Percentiles rank a stretch among this genome's conserved stretches.
These are phyloP conservation scores for Chinchilla lanigera DNA, from an alignment of 2,113 vertebrate genomes.

Conservation along the genomic window DNA sequence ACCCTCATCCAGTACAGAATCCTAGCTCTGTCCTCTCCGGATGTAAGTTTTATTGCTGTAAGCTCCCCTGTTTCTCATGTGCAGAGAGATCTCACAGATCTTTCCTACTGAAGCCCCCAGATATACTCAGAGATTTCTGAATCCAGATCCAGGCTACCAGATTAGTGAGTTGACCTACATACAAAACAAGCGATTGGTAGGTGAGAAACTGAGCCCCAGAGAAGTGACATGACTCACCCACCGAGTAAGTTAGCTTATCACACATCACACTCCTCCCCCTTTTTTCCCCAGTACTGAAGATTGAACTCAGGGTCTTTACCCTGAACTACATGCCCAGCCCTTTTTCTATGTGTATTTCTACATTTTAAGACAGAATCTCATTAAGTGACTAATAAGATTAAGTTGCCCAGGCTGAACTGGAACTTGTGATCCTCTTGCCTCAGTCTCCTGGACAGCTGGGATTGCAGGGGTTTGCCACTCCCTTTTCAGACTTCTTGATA, in stretches of 20 bases:
- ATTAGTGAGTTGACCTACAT: background rate
- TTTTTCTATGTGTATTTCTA: background rate
- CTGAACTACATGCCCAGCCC: too few species aligned
- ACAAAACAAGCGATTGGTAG: background rate
- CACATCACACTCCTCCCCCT: background rate
- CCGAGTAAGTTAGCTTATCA: background rate
- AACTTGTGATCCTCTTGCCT: background rate
- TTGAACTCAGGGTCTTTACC: background rate
- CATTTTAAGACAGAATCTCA: background rate
- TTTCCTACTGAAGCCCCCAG: background rate
- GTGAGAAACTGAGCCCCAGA: background rate
- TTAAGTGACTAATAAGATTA: background rate
- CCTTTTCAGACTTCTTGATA: background rate
- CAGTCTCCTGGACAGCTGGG: background rate
- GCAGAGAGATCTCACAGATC: background rate
- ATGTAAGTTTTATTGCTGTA: background rate
- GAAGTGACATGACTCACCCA: background rate
- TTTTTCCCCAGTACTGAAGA: background rate
- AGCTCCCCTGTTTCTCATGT: background rate
- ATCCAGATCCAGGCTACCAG: background rate
- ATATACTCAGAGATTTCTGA: background rate
- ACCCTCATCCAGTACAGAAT: background rate
- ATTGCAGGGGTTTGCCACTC: background rate
- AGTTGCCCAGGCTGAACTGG: background rate
- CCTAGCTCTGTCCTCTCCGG: background rate